Evolutionary conservation across 1,140 invertebrate genomes (phyloP).

Genomic region (Bombus picipes): DNA sequence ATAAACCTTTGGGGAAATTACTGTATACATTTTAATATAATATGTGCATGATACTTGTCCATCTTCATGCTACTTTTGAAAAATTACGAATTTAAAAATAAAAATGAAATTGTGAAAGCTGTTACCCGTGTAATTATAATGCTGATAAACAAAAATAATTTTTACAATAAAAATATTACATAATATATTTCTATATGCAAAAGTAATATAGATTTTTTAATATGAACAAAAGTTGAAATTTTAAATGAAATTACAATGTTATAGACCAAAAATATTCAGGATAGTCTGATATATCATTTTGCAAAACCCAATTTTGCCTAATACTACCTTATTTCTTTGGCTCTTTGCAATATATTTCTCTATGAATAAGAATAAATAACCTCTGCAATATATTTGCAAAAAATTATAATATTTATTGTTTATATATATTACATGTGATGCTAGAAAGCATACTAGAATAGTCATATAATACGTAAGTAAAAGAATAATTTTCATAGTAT

Average conservation of each 20-base stretch:
- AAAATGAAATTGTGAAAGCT: not conserved
- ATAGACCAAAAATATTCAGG: not conserved
- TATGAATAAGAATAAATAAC: no score
- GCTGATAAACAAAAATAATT: not conserved
- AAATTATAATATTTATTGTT: not conserved
- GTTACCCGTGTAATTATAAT: not conserved
- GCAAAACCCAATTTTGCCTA: not conserved
- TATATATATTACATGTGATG: not conserved
- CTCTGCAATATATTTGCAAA: no score
- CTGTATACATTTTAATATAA: constrained; percentile 38
- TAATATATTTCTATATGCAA: not conserved
- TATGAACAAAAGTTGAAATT: not conserved
- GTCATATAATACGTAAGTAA: not conserved
- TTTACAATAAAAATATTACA: not conserved
- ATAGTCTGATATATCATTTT: not conserved
- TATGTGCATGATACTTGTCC: constrained; percentile 13
- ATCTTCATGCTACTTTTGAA: not conserved
- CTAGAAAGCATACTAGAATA: not conserved
- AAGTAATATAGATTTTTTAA: not conserved
- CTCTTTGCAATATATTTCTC: not conserved
- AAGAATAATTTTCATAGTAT: not conserved
- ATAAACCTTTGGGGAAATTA: constrained; percentile 78
- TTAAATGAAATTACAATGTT: not conserved
- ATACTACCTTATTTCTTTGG: not conserved
- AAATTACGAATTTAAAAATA: not conserved